A percentile compares a stretch with the other conserved stretches of the same genome.
Evolutionary conservation across 2,888 invertebrate genomes (phyloP).

Genomic region (Dicyrtoma fusca): DNA sequence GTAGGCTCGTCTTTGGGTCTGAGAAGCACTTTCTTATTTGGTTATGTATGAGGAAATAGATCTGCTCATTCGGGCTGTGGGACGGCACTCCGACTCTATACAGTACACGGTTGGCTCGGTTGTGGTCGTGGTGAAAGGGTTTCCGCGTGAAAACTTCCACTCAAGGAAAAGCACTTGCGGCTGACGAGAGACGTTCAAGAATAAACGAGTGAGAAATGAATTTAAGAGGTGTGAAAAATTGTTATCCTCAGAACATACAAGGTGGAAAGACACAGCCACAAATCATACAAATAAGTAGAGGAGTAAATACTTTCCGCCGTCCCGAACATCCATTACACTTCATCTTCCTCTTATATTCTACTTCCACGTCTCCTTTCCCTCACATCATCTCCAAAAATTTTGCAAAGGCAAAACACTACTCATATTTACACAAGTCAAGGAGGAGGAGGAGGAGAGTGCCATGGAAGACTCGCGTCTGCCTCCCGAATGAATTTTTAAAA

Average conservation of each 20-base stretch:
- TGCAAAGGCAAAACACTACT: not conserved
- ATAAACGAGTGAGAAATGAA: conserved; percentile 39
- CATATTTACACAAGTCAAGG: not conserved
- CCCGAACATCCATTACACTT: conserved; percentile 13
- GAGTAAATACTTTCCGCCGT: conserved; percentile 30
- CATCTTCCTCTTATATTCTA: not conserved
- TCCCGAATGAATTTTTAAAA: not conserved
- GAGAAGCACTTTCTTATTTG: conserved; percentile 40
- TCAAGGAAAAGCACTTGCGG: conserved; percentile 19
- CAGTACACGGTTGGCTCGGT: too few species aligned
- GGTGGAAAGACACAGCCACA: conserved; percentile 37
- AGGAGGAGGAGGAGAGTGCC: not conserved
- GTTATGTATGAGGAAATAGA: conserved; percentile 48
- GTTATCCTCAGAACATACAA: conserved; percentile 39
- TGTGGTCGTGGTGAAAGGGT: conserved; percentile 17
- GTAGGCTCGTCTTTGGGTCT: not conserved
- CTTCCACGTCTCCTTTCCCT: not conserved
- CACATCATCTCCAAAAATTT: not conserved
- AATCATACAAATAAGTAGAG: conserved; percentile 42
- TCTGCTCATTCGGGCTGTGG: conserved; percentile 19
- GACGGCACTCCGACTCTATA: too few species aligned
- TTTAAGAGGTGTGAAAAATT: conserved; percentile 47
- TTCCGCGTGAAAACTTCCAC: conserved; percentile 44
- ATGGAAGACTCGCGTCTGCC: not conserved
- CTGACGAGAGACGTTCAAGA: conserved; percentile 33